Evolutionary conservation across 92 coral and sea anemone species (phyloP), one percentile per base, ranked within the genome.

Genomic region (Porites cylindrica): DNA sequence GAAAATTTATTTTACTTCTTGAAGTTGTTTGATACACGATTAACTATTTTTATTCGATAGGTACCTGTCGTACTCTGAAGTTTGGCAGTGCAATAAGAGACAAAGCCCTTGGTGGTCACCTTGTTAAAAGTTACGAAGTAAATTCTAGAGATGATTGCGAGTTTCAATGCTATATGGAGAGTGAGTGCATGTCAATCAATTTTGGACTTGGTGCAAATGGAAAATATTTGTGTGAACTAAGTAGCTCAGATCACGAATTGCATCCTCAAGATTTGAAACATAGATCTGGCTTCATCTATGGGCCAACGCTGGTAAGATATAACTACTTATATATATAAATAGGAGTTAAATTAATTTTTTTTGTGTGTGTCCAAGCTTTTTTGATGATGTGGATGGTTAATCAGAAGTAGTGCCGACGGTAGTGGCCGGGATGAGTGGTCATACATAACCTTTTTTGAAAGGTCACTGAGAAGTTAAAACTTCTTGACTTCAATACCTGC

Each of bases 71-170:
- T 7, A 24, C 51, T 19, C 21, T 75, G 79, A n/a, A 75, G 3
- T 75, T 17, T 58, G 21, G 21, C 32, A 1, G 5, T 51, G 3
- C 47, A 21, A 20, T 75, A 20, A 16, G 38, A 10, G 79, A 12
- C 63, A 75, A 75, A 20, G 79, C 62, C n/a, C 62, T 75, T 1
- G 43, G 10, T 54, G 79, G 79, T 75, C 79, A 75, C 79, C 43
- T 75, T 19, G 21, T 54, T 8, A 75, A 3, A 51, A 75, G 18
- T 24, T 6, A n/a, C 29, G 23, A 7, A 19, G 79, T 75, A 6
- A 54, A 53, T 38, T 18, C 54, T 29, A 29, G 4, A 4, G 79
- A 51, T 16, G 61, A 75, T 0, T 75, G 79, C 18, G 79, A 75
- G 63, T 10, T 75, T 4, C 21, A 7, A 14, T 75, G 79, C 54